These are phyloP conservation scores for Typhlomys cinereus DNA, from an alignment of 2,113 vertebrate species.

Conservation along the genomic window DNA sequence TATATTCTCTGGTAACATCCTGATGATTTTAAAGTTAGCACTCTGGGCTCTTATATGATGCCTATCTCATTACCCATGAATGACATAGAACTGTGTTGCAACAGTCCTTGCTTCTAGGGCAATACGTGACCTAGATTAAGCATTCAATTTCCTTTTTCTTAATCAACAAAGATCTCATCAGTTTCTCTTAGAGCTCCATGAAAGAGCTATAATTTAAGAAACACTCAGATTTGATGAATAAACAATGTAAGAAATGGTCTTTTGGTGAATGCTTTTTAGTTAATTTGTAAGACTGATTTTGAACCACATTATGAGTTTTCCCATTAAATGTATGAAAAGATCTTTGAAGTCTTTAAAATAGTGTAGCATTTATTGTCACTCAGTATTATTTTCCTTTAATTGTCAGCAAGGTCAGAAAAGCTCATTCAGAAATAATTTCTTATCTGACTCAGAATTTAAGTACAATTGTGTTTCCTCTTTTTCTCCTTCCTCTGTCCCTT, in stretches of 20 bases:
- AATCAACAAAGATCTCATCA: background rate
- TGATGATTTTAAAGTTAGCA: background rate
- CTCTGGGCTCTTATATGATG: background rate
- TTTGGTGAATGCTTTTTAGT: background rate
- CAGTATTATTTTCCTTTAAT: background rate
- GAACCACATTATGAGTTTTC: background rate
- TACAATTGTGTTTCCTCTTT: background rate
- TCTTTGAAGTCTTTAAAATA: background rate
- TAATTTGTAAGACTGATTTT: background rate
- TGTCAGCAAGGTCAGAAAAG: background rate
- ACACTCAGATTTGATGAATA: background rate
- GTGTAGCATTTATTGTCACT: background rate
- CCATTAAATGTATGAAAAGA: background rate
- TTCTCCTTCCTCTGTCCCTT: background rate
- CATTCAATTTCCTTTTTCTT: background rate
- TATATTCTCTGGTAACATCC: background rate
- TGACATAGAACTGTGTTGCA: background rate
- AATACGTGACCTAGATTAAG: rapidly evolving
- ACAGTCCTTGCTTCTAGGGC: background rate
- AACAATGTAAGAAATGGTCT: background rate
- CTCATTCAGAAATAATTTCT: background rate
- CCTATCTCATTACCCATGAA: background rate
- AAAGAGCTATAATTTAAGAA: background rate
- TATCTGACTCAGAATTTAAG: background rate
- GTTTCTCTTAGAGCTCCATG: background rate